These are phyloP conservation scores for Ctenomys sociabilis DNA, from an alignment of 2,113 vertebrate genomes.

Conservation along the genomic window DNA sequence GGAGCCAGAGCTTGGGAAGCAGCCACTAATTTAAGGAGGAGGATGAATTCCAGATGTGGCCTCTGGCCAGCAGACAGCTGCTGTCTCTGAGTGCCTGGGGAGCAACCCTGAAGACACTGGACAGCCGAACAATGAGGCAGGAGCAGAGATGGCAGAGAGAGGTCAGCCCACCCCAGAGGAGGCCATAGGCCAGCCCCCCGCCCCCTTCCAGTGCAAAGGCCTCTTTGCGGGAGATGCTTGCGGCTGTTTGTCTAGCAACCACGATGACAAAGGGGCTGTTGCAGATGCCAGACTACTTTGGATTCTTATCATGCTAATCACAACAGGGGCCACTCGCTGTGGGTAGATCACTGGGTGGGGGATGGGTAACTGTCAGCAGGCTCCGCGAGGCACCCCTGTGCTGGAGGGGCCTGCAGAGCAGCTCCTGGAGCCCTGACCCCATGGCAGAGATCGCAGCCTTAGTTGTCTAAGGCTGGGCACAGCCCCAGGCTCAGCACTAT, in stretches of 20 bases:
- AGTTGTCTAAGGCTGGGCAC: too few relatives aligned
- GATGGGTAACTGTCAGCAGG: rapidly evolving
- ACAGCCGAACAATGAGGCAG: rapidly evolving
- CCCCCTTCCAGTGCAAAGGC: background rate
- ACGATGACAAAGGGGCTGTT: background rate
- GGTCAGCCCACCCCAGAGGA: background rate
- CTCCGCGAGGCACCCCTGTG: rapidly evolving
- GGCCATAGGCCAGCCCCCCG: rapidly evolving
- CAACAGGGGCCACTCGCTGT: background rate
- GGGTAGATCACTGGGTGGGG: background rate
- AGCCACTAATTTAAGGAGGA: conserved; percentile 86
- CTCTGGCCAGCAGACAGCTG: conserved; percentile 74
- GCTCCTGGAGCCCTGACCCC: background rate
- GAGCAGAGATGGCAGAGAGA: rapidly evolving
- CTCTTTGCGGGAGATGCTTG: rapidly evolving
- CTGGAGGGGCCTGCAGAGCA: background rate
- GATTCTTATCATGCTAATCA: background rate
- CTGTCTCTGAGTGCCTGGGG: background rate
- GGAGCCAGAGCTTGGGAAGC: conserved; percentile 85
- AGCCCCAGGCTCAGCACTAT: background rate
- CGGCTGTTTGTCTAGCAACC: background rate
- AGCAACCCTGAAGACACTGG: rapidly evolving
- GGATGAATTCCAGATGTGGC: conserved; percentile 80
- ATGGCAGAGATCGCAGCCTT: background rate
- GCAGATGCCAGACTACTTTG: rapidly evolving